Base-by-base conservation (phyloP, 2,113 vertebrate species). In the Vanacampus margaritifer region DNA sequence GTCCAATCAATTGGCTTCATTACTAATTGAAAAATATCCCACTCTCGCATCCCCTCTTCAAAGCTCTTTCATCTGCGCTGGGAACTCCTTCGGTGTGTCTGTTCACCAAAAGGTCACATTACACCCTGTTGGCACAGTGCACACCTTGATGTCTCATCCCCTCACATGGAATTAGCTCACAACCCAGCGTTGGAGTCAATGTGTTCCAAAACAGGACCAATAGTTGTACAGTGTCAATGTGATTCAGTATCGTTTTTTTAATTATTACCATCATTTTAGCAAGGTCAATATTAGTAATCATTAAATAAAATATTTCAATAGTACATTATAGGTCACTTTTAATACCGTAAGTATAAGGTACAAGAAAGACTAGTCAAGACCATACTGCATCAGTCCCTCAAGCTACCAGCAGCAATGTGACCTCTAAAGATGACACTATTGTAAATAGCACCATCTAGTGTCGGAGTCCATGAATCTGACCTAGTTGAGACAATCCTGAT, bases 361-460 rank as follows among this genome's bases (percentile, higher is more conserved):
- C 6, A 6, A 17, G 14, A 57, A 8, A 16, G 26, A 57, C 54
- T 6, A 32, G 26, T 57, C 26, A 28, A 57, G 26, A 57, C 16
- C 28, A 57, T 23, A 43, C 37, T 62, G 39, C 39, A 62, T 39
- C n/a, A 61, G n/a, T 75, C 43, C 69, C 43, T 74, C 62, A 26
- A 71, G 35, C 64, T 53, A 37, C 60, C 56, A 65, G 59, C 26
- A 62, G 32, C 57, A 35, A 23, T 65, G 78, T 76, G 67, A 69
- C 53, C 65, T 72, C 67, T 71, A 62, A 64, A 17, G 32, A 57
- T 53, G 35, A 76, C 59, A 41, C 23, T 68, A 61, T 68, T 88
- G 82, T 74, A 76, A 79, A 89, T 54, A 90, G 84, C 84, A 57
- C 89, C 91, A 90, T 83, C 90, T 92, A 90, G 89, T 91, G 91